phyloP scores from a whole-genome alignment of 1,140 invertebrate genomes.

The Drosophila arawakana region DNA sequence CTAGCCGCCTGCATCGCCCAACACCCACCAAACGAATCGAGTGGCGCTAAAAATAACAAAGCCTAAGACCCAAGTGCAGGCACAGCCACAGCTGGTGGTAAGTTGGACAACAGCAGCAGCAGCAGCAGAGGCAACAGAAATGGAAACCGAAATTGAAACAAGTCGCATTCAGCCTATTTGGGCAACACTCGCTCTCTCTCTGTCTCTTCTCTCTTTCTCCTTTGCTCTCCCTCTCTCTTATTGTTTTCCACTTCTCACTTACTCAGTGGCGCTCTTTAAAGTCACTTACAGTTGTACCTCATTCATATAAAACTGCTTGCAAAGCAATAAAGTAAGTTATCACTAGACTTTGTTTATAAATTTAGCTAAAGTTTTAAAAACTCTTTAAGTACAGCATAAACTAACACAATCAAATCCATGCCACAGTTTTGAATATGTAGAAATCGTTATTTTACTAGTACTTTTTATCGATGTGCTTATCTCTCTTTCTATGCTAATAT shows the following conservation, averaged over 20 bases:
- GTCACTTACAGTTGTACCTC: constrained; percentile 25
- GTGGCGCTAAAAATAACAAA: constrained; percentile 56
- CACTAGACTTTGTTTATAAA: too few species aligned
- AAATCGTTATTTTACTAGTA: too few species aligned
- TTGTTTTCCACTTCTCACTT: too few species aligned
- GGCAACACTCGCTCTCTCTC: neutral
- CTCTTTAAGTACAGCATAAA: too few species aligned
- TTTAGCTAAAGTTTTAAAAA: too few species aligned
- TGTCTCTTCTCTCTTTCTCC: neutral
- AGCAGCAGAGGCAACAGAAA: constrained; percentile 17
- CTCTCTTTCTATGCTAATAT: too few species aligned
- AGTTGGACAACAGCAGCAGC: constrained; percentile 16
- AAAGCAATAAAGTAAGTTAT: too few species aligned
- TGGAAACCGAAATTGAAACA: constrained; percentile 38
- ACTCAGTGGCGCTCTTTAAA: neutral
- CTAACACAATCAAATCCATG: neutral
- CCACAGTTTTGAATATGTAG: neutral
- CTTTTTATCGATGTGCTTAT: too few species aligned
- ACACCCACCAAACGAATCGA: constrained; percentile 27
- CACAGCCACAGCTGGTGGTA: constrained; percentile 41
- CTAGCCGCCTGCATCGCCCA: constrained; percentile 1
- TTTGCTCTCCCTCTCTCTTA: neutral
- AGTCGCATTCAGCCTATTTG: constrained; percentile 16
- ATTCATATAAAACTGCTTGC: neutral
- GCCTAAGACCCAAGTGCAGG: constrained; percentile 52